Conservation (phyloP, 2,888 invertebrate genomes). For the Cerceris rybyensis region DNA sequence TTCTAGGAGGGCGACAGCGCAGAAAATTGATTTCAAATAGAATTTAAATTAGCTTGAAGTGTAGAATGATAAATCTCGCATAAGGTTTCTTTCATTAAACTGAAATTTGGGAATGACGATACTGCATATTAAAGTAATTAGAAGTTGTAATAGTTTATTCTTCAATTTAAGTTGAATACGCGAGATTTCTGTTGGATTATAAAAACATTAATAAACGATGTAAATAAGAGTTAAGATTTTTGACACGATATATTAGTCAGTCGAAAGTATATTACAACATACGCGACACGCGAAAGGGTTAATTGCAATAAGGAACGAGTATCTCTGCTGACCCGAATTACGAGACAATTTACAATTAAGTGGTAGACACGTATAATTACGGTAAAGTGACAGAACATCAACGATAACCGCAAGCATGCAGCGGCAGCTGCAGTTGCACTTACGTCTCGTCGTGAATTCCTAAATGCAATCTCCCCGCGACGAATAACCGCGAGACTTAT, state of each 20-base stretch:
- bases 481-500: slow-evolving; percentile 21
- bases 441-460: slow-evolving; percentile 31
- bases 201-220: too few species aligned
- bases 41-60: too few species aligned
- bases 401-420: slow-evolving; percentile 35
- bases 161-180: too few species aligned
- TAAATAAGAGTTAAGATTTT: background rate
- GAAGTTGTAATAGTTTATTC: too few species aligned
- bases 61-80: too few species aligned
- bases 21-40: too few species aligned
- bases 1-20: too few species aligned
- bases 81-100: too few species aligned
- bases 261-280: slow-evolving; percentile 37
- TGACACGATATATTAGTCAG: slow-evolving; percentile 18
- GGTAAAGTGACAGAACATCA: slow-evolving; percentile 52
- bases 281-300: slow-evolving; percentile 21
- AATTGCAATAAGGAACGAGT: slow-evolving; percentile 53
- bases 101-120: too few species aligned
- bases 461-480: slow-evolving; percentile 47
- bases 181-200: too few species aligned
- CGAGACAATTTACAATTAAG: slow-evolving; percentile 60
- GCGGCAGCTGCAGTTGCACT: slow-evolving; percentile 40
- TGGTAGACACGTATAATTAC: slow-evolving; percentile 57
- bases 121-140: too few species aligned
- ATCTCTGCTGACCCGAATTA: slow-evolving; percentile 54